phyloP scores from a whole-genome alignment of 2,888 invertebrate species.

The Neuroscelio doddi region DNA sequence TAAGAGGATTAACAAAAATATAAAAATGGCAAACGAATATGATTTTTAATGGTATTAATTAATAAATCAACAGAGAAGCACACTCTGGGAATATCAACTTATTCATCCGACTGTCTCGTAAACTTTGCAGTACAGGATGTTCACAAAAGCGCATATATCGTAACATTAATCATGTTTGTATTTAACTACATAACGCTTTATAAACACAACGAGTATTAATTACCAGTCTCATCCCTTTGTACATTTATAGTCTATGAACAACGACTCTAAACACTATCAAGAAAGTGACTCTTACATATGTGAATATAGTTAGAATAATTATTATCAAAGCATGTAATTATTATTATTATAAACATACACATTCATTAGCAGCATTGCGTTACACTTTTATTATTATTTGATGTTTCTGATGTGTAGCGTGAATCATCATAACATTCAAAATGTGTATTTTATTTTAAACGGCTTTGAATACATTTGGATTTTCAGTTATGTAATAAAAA shows the following conservation, averaged over 20 bases:
- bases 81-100: slow-evolving; percentile 39
- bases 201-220: slow-evolving; percentile 46
- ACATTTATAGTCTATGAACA: slow-evolving; percentile 28
- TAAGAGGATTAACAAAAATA: too few relatives aligned
- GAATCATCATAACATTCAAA: too few relatives aligned
- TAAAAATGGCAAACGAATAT: too few relatives aligned
- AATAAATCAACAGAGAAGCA: slow-evolving; percentile 38
- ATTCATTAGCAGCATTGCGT: too few relatives aligned
- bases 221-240: slow-evolving; percentile 36
- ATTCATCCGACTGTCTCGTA: slow-evolving; percentile 36
- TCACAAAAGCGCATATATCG: slow-evolving; percentile 44
- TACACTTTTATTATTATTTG: too few relatives aligned
- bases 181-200: slow-evolving; percentile 38
- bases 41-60: slow-evolving; percentile 30
- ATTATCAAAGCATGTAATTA: too few relatives aligned
- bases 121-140: slow-evolving; percentile 37
- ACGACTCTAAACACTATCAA: slow-evolving; percentile 24
- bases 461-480: too few relatives aligned
- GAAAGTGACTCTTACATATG: slow-evolving; percentile 25
- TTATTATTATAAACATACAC: too few relatives aligned
- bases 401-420: too few relatives aligned
- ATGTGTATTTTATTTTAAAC: too few relatives aligned
- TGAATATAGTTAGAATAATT: slow-evolving; percentile 27
- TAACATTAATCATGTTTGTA: slow-evolving; percentile 46
- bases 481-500: too few relatives aligned